Conservation (phyloP, 2,113 vertebrate genomes). For the Erythrolamprus reginae region DNA sequence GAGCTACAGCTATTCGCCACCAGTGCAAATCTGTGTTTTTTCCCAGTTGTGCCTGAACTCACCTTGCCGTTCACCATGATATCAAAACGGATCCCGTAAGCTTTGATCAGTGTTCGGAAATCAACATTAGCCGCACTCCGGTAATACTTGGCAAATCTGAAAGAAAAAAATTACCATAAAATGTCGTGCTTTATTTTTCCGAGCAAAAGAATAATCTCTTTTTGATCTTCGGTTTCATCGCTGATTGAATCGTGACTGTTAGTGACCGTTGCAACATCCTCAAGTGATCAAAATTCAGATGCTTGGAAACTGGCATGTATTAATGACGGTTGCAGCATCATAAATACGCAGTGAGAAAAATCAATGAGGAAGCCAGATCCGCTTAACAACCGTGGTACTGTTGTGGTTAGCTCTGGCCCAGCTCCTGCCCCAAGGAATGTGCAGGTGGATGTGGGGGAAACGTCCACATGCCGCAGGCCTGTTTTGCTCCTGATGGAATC, state of each 20-base stretch:
- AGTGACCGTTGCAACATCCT: not conserved
- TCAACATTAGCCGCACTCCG: constrained; percentile 72
- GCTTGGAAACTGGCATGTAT: not conserved
- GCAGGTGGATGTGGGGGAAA: too few relatives aligned
- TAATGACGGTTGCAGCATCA: not conserved
- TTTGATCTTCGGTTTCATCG: not conserved
- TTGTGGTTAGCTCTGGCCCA: too few relatives aligned
- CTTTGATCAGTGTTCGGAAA: constrained; percentile 86
- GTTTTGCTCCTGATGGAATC: too few relatives aligned
- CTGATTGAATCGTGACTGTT: not conserved
- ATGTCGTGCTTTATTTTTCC: not conserved
- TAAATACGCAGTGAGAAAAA: too few relatives aligned
- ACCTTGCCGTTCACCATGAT: constrained; percentile 93
- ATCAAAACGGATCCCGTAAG: constrained; percentile 93
- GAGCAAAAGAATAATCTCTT: not conserved
- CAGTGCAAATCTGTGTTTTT: not conserved
- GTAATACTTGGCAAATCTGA: constrained; percentile 88
- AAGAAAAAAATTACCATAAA: not conserved
- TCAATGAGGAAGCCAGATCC: not conserved
- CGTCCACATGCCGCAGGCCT: too few relatives aligned
- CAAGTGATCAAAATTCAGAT: not conserved
- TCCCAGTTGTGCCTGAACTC: not conserved
- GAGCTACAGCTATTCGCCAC: not conserved
- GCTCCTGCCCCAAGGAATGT: too few relatives aligned
- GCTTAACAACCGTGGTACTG: not conserved